Base-by-base conservation (phyloP, 2,113 vertebrate species). In the Nematolebias whitei region DNA sequence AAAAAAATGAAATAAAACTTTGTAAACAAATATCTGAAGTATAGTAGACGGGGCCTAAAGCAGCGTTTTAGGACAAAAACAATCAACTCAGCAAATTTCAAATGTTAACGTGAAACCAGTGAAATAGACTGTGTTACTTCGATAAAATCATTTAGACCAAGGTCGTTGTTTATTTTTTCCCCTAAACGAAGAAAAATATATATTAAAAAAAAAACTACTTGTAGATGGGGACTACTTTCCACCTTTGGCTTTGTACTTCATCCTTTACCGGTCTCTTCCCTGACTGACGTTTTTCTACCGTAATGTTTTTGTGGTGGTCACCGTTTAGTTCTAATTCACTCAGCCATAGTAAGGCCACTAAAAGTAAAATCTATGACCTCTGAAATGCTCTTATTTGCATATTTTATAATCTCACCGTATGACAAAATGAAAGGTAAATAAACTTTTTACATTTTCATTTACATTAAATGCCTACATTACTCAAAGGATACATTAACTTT, bases 371-470 rank as follows among this genome's bases (percentile, higher is more conserved):
- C 58, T 62, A 86, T 70, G 74, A 90, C 75, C 65, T 79, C 75
- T 85, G 67, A 87, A 89, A 89, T 87, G 83, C 86, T 87, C 79
- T 83, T 87, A 84, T 89, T 94, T 94, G 93, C 92, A 94, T 94
- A 93, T 53, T n/a, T 53, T 94, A 93, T 91, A 90, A 92, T 92
- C 83, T 91, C 67, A 85, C 85, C 69, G 68, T 80, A 71, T 88
- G 89, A 87, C 78, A 83, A 85, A 35, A 87, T 86, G 58, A 87
- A 88, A 74, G 74, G 79, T 89, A 87, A 88, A 87, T 89, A 84
- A 92, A 88, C 81, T 86, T 83, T 89, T 83, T 89, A 92, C 81
- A 87, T 26, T 68, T 78, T 72, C 71, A 90, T 85, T 82, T 86
- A 87, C 76, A 85, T 84, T 89, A 81, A 82, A 94, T 90, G 82